Evolutionary conservation across 1,140 invertebrate species (phyloP).

Genomic region (Cecropterus lyciades): DNA sequence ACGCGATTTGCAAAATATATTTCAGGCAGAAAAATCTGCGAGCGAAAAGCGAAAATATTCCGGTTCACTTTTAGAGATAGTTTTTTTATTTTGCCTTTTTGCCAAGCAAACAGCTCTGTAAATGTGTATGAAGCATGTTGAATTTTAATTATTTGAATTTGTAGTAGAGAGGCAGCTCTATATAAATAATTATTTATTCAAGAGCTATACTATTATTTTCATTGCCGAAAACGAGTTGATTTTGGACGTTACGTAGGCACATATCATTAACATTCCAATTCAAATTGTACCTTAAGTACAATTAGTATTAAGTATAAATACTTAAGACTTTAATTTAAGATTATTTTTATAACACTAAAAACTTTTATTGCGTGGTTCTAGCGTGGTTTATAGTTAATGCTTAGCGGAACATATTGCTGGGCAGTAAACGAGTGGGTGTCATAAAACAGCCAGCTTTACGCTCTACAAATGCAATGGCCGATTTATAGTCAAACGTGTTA

Average conservation of each 20-base stretch:
- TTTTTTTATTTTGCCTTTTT: conserved; percentile 5
- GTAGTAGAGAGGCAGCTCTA: too few species aligned
- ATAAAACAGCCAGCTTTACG: conserved; percentile 43
- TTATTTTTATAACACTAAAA: conserved; percentile 13
- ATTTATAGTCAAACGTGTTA: conserved; percentile 31
- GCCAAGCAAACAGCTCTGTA: too few species aligned
- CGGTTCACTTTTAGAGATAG: not conserved
- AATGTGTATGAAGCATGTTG: too few species aligned
- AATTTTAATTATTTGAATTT: too few species aligned
- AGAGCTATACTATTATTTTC: too few species aligned
- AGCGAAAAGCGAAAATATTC: conserved; percentile 5
- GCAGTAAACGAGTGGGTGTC: conserved; percentile 40
- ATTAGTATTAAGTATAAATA: too few species aligned
- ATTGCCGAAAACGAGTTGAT: too few species aligned
- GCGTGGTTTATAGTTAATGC: conserved; percentile 13
- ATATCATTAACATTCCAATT: too few species aligned
- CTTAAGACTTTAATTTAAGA: conserved; percentile 15
- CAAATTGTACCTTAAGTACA: too few species aligned
- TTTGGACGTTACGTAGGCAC: too few species aligned
- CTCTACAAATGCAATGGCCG: conserved; percentile 42
- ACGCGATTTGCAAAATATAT: conserved; percentile 16
- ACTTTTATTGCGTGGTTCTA: not conserved
- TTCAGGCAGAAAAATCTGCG: conserved; percentile 2
- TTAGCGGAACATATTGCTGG: conserved; percentile 23
- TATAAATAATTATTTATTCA: too few species aligned